Conservation (phyloP, 2,113 vertebrate genomes). For the Gila orcuttii region DNA sequence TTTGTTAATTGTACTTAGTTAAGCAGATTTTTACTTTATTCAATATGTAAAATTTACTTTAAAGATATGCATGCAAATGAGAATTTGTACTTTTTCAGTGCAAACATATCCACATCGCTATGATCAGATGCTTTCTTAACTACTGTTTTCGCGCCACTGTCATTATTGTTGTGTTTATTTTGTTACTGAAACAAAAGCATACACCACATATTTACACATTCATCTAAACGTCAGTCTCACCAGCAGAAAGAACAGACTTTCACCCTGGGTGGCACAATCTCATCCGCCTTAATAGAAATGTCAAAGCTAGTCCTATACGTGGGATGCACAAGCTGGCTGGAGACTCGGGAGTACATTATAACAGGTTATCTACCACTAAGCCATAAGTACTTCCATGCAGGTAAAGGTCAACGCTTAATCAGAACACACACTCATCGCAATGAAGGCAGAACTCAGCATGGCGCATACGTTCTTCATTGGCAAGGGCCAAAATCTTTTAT, state of each 20-base stretch:
- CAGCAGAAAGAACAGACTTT: background rate
- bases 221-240: too few relatives aligned
- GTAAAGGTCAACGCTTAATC: slow-evolving; percentile 53
- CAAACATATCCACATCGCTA: too few relatives aligned
- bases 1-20: too few relatives aligned
- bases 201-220: too few relatives aligned
- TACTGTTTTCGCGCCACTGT: too few relatives aligned
- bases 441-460: background rate
- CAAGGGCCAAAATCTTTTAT: background rate
- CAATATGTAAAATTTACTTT: too few relatives aligned
- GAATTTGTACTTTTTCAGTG: too few relatives aligned
- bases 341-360: slow-evolving; percentile 16
- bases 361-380: slow-evolving; percentile 34
- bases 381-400: background rate
- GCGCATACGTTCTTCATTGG: background rate
- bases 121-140: too few relatives aligned
- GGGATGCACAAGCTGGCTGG: background rate
- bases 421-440: slow-evolving; percentile 9
- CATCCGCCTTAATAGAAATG: slow-evolving; percentile 40
- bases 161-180: too few relatives aligned
- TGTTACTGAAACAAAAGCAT: too few relatives aligned
- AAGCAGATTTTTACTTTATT: too few relatives aligned
- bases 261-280: background rate
- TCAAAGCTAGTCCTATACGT: slow-evolving; percentile 18
- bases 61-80: too few relatives aligned